phyloP scores from a whole-genome alignment of 2,888 invertebrate species.

The Spilarctia lutea region DNA sequence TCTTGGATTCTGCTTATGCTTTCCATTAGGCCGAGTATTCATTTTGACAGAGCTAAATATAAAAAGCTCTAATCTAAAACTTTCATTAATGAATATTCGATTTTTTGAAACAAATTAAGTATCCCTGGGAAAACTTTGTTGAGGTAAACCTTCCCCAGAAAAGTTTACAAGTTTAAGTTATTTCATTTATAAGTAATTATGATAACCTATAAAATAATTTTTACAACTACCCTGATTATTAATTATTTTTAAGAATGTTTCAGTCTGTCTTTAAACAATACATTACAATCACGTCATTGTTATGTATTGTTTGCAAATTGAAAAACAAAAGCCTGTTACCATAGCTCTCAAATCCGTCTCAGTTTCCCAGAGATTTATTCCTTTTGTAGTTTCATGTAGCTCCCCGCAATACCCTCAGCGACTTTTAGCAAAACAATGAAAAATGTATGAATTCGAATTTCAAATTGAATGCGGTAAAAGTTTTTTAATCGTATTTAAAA shows the following conservation, averaged over 20 bases:
- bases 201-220: background rate
- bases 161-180: too few species aligned
- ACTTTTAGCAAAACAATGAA: slow-evolving; percentile 27
- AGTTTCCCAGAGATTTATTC: slow-evolving; percentile 22
- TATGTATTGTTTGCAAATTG: too few species aligned
- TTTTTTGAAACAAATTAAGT: background rate
- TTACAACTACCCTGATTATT: background rate
- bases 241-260: background rate
- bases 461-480: slow-evolving; percentile 23
- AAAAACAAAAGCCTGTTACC: slow-evolving; percentile 13
- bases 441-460: slow-evolving; percentile 26
- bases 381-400: slow-evolving; percentile 35
- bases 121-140: too few species aligned
- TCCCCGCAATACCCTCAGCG: slow-evolving; percentile 22
- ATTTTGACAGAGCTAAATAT: too few species aligned
- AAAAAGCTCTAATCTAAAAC: background rate
- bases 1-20: too few species aligned
- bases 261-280: background rate
- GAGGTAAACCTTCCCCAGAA: background rate
- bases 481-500: slow-evolving; percentile 15
- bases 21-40: too few species aligned
- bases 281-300: background rate
- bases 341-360: slow-evolving; percentile 10
- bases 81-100: background rate
- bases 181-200: background rate